Evolutionary conservation across 2,888 invertebrate genomes (phyloP), one percentile per base, ranked within the genome.

Genomic region (Andrena praecox): DNA sequence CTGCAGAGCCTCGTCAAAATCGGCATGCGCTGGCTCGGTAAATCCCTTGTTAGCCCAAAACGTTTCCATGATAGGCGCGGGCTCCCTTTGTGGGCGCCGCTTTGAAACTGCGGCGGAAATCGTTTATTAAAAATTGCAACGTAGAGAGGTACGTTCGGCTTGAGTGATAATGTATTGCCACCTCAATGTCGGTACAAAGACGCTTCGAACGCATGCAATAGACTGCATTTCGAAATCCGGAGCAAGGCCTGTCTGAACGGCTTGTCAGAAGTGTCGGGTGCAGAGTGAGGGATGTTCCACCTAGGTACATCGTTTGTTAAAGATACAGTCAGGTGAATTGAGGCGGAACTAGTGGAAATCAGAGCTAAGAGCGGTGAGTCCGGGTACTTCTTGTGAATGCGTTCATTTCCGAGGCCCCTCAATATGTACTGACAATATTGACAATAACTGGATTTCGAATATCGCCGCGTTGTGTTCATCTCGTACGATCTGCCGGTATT

Each of bases 261-360:
- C 52, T 85, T 78, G 81, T 76, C 80, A 79, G 84, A 76, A 83
- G 72, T 69, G 84, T 79, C 76, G 42, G 56, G 68, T 59, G 35
- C 66, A 67, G 48, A 42, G 24, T 56, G 73, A 63, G 67, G 24
- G 74, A 78, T 71, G 50, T 76, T 77, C 76, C 64, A 48, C n/a
- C 54, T 72, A 78, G 68, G 73, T 80, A 74, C 62, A 69, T 12
- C 50, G 67, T 77, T 77, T 71, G 70, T 82, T 67, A 67, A 52
- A 70, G 71, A 59, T 74, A 72, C 59, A 67, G 56, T 70, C 69
- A 69, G 80, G 50, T 54, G 76, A 77, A 67, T 12, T n/a, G 59
- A 69, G 69, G 24, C 54, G 67, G 31, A 42, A 62, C 42, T 29
- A 54, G 35, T 42, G 24, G 42, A 7, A 24, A 24, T 29, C 10